phyloP scores from a whole-genome alignment of 2,797 vertebrate species.

The Crenuchus spilurus region DNA sequence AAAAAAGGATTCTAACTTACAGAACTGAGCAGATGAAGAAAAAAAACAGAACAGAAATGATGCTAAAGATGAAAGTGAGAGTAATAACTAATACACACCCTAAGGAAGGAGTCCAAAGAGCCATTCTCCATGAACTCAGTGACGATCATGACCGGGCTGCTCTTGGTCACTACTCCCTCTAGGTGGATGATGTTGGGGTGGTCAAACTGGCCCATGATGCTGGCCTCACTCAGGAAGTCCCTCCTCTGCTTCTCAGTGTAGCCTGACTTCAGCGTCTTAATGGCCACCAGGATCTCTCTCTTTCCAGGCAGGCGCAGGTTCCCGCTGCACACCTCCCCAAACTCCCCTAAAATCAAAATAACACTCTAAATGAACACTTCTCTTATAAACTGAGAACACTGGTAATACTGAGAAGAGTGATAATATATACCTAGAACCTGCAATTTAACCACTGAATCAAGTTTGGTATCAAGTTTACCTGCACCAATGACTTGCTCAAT shows the following conservation, averaged over 20 bases:
- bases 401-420: too few relatives aligned
- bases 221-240: constrained; percentile 88
- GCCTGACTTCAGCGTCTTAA: constrained; percentile 87
- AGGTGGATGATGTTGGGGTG: constrained; percentile 90
- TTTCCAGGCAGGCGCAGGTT: constrained; percentile 88
- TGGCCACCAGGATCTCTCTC: constrained; percentile 88
- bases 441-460: too few relatives aligned
- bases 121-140: constrained; percentile 93
- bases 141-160: constrained; percentile 88
- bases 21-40: background rate
- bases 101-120: constrained; percentile 87
- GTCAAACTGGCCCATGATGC: constrained; percentile 91
- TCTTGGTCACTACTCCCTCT: constrained; percentile 90
- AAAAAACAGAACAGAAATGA: background rate
- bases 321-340: constrained; percentile 90
- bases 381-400: too few relatives aligned
- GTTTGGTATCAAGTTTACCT: constrained; percentile 83
- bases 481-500: constrained; percentile 98
- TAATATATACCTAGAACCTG: too few relatives aligned
- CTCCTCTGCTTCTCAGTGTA: constrained; percentile 89
- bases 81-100: constrained; percentile 73
- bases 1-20: too few relatives aligned
- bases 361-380: too few relatives aligned
- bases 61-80: background rate
- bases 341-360: constrained; percentile 78